phyloP scores from a whole-genome alignment of 2,113 vertebrate genomes.

The Telmatochromis brichardi region DNA sequence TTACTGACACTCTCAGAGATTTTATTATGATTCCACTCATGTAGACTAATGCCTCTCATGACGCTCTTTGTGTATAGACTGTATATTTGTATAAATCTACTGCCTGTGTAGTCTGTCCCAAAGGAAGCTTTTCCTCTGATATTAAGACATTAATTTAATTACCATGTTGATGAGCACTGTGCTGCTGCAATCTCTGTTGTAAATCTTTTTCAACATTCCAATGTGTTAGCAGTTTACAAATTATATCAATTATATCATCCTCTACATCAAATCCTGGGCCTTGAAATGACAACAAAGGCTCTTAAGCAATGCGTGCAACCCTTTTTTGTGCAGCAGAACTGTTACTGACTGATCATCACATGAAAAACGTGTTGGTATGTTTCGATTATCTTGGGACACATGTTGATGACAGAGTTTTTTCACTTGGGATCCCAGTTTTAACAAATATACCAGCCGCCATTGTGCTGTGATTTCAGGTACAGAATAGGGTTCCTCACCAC shows the following conservation, averaged over 20 bases:
- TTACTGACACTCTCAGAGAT: background rate
- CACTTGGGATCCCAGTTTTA: background rate
- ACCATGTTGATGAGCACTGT: conserved; percentile 47
- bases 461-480: background rate
- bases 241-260: conserved; percentile 39
- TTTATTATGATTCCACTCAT: conserved; percentile 4
- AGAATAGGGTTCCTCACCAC: background rate
- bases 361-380: conserved; percentile 30
- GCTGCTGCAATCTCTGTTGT: conserved; percentile 39
- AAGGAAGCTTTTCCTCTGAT: conserved; percentile 26
- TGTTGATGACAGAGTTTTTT: conserved; percentile 23
- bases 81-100: conserved; percentile 21
- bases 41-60: conserved; percentile 13
- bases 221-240: conserved; percentile 56
- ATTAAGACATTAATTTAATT: conserved; percentile 53
- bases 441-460: background rate
- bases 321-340: background rate
- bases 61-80: background rate
- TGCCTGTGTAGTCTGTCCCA: conserved; percentile 21
- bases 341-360: conserved; percentile 34
- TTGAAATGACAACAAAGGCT: conserved; percentile 33
- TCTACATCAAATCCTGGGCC: conserved; percentile 26
- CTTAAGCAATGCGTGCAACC: background rate
- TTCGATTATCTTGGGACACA: background rate
- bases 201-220: conserved; percentile 53